Conservation (phyloP, 2,113 vertebrate genomes). For the Triplophysa rosa region DNA sequence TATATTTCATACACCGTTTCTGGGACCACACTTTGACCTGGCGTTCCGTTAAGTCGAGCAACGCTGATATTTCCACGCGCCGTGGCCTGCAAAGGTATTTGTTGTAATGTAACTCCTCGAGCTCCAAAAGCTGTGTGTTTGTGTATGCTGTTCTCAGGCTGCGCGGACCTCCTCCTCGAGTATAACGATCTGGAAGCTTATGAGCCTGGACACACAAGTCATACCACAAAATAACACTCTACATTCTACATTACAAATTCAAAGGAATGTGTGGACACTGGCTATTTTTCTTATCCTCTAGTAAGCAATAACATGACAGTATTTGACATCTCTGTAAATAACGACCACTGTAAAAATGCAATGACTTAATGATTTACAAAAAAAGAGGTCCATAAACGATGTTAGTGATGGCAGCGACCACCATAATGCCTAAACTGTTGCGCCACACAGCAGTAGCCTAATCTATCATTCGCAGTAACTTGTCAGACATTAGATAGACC, state of each 20-base stretch:
- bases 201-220: constrained; percentile 78
- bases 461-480: constrained; percentile 97
- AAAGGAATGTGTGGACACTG: background rate
- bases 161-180: constrained; percentile 79
- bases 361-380: background rate
- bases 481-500: constrained; percentile 83
- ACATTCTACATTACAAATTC: background rate
- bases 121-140: constrained; percentile 94
- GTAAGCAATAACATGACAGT: background rate
- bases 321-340: background rate
- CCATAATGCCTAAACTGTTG: constrained; percentile 79
- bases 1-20: constrained; percentile 95
- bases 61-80: constrained; percentile 87
- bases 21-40: constrained; percentile 98
- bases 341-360: background rate
- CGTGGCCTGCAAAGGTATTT: constrained; percentile 94
- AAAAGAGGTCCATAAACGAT: background rate
- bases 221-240: background rate
- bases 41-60: constrained; percentile 91
- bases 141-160: constrained; percentile 92
- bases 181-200: constrained; percentile 77
- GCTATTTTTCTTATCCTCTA: background rate
- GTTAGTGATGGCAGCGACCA: background rate
- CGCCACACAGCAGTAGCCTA: constrained; percentile 76
- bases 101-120: constrained; percentile 97